Evolutionary conservation across 2,113 vertebrate genomes (phyloP).

Genomic region (Gobiocypris rarus): DNA sequence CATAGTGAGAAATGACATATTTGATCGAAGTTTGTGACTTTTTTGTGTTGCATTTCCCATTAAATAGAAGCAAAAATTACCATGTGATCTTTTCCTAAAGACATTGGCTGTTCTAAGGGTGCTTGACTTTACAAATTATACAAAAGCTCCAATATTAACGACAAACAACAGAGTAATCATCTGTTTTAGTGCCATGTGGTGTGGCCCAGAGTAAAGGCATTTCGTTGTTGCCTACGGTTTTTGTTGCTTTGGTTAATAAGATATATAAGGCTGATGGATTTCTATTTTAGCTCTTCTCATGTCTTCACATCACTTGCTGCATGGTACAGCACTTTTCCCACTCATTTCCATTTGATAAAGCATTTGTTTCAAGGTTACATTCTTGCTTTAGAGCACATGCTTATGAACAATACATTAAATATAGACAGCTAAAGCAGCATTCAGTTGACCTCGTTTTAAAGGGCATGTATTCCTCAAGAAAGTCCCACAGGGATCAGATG

Average conservation of each 20-base stretch:
- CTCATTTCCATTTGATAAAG: not conserved
- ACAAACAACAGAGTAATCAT: not conserved
- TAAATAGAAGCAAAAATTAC: not conserved
- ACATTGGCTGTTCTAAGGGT: not conserved
- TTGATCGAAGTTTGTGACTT: not conserved
- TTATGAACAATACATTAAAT: not conserved
- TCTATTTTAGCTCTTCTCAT: not conserved
- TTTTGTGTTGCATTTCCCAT: not conserved
- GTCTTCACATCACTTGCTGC: conserved; percentile 13
- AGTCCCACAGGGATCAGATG: conserved; percentile 9
- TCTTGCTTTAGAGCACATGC: conserved; percentile 6
- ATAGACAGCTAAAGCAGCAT: conserved; percentile 10
- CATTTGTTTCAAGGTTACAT: conserved; percentile 29
- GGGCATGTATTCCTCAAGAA: conserved; percentile 9
- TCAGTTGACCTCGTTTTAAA: conserved; percentile 40
- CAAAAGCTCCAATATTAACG: not conserved
- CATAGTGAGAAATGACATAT: not conserved
- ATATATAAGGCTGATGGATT: not conserved
- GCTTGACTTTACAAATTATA: not conserved
- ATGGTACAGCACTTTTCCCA: not conserved
- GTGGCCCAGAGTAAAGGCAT: not conserved
- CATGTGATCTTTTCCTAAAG: not conserved
- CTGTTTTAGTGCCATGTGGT: not conserved
- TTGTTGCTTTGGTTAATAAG: not conserved
- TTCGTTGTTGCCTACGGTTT: not conserved